Evolutionary conservation across 2,888 invertebrate genomes (phyloP).

Genomic region (Myopa tessellatipennis): DNA sequence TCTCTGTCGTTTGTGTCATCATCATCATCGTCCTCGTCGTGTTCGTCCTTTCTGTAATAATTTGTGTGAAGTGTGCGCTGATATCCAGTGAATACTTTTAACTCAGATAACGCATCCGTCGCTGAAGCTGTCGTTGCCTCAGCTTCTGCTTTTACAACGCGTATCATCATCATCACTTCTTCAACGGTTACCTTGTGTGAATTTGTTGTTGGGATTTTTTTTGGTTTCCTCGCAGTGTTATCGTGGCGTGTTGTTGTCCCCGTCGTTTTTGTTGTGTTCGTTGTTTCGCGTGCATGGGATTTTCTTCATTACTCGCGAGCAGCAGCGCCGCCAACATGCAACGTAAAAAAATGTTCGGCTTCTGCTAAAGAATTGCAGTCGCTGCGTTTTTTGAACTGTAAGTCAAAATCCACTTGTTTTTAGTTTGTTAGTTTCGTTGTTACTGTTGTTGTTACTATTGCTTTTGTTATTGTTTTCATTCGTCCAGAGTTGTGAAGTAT

Average conservation of each 20-base stretch:
- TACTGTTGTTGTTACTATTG: background rate
- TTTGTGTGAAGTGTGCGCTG: background rate
- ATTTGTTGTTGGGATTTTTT: background rate
- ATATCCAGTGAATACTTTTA: conserved; percentile 2
- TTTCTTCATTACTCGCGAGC: background rate
- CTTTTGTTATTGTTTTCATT: too few species aligned
- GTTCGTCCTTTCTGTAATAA: background rate
- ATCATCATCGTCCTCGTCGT: background rate
- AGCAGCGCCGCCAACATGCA: background rate
- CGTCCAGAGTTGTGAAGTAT: too few species aligned
- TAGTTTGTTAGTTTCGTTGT: background rate
- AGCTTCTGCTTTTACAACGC: too few species aligned
- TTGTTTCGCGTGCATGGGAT: too few species aligned
- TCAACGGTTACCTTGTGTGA: background rate
- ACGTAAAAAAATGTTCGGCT: background rate
- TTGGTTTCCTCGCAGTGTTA: too few species aligned
- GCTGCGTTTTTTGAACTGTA: background rate
- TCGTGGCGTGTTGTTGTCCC: too few species aligned
- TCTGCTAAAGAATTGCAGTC: background rate
- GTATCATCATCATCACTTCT: too few species aligned
- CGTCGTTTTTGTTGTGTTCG: background rate
- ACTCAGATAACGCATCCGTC: background rate
- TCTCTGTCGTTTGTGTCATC: background rate
- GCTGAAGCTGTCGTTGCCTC: too few species aligned
- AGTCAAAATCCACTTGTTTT: background rate